Evolutionary conservation across 2,797 vertebrate species (phyloP), one percentile per base, ranked within the genome.

Genomic region (Lepus oiostolus): DNA sequence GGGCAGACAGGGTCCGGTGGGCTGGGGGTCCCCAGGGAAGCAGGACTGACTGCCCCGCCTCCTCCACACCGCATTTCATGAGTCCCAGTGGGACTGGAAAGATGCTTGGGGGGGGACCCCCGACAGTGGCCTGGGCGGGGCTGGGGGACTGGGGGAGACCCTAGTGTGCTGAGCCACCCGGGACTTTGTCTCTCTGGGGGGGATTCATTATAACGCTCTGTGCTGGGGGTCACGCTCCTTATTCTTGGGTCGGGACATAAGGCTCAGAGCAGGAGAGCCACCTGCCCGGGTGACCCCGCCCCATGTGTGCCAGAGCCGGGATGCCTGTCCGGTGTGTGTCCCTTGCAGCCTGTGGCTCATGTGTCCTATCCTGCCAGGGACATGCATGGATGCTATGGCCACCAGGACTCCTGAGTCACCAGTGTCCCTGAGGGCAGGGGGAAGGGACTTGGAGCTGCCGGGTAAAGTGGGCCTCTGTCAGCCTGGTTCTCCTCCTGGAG

Each of bases 171-270:
- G 83, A 50, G 52, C 67, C 7, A 60, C 4, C 32, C 35, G 6
- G 30, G 17, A 10, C 6, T 75, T 80, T 84, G 60, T 35, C 42
- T 16, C 54, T 58, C 35, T 35, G 35, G 54, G 17, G 54, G 13
- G 54, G 54, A 19, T 58, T 58, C 17, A 58, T 19, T 58, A 13
- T 58, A 13, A 52, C 32, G n/a, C n/a, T 26, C 30, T 76, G 21
- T 10, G n/a, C 19, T 35, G 68, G 32, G 68, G 7, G 68, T 19
- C 17, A 70, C n/a, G 7, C n/a, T 28, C n/a, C 2, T 54, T 24
- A 35, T 4, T 0, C 13, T 1, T 4, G 26, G 21, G 2, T 71
- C 58, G 14, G 54, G 52, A n/a, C 0, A 1, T 35, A 58, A 58
- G 54, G 54, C 54, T 65, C 50, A n/a, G 26, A 87, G 52, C n/a